Evolutionary conservation across 2,888 invertebrate species (phyloP).

Genomic region (Dorcus parallelipipedus): DNA sequence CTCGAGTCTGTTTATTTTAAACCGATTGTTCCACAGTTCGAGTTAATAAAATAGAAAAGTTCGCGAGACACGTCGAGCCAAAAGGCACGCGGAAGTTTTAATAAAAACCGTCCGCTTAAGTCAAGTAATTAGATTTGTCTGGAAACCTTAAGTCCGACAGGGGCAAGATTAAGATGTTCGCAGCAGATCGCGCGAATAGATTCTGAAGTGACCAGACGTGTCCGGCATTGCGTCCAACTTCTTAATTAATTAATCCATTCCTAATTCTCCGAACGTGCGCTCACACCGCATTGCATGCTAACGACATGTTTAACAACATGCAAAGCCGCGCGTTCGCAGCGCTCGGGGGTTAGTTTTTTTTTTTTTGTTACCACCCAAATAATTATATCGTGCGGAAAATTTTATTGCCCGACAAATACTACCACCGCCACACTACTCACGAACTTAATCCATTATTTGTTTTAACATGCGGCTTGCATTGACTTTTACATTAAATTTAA

Average conservation of each 20-base stretch:
- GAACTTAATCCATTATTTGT: no score
- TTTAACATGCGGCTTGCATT: no score
- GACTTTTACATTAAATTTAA: no score
- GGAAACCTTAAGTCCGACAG: not conserved
- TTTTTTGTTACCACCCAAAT: no score
- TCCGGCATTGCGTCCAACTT: conserved; percentile 25
- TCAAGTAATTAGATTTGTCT: conserved; percentile 12
- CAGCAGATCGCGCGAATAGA: conserved; percentile 20
- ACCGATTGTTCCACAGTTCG: no score
- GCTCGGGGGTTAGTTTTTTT: no score
- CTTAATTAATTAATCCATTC: conserved; percentile 32
- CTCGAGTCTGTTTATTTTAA: no score
- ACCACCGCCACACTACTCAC: no score
- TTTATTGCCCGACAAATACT: no score
- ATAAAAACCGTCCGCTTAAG: not conserved
- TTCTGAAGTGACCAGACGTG: conserved; percentile 33
- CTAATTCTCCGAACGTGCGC: conserved; percentile 14
- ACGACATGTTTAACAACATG: conserved; percentile 9
- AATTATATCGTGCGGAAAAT: no score
- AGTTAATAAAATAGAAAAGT: no score
- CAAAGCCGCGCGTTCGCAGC: not conserved
- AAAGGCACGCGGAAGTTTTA: not conserved
- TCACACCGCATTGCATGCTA: conserved; percentile 12
- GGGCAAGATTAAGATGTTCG: conserved; percentile 17
- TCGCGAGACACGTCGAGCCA: no score